Percentiles rank a stretch among this genome's conserved stretches.
Conservation (phyloP, 2,888 invertebrate species). For the Synanthedon formicaeformis region DNA sequence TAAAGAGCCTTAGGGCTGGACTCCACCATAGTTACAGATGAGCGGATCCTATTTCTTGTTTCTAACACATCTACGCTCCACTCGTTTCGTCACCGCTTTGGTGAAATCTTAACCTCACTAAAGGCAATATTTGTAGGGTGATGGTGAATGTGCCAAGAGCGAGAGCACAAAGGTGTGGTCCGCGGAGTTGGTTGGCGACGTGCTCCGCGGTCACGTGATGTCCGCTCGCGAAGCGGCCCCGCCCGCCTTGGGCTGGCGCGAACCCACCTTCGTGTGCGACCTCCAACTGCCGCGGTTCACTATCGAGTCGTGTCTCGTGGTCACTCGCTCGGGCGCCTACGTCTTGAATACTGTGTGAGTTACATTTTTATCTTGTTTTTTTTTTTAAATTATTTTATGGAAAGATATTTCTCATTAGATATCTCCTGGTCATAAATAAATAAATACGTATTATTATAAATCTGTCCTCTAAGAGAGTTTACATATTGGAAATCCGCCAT, state of each 20-base stretch:
- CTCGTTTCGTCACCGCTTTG: too few species aligned
- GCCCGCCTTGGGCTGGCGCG: slow-evolving; percentile 36
- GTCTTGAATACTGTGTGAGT: slow-evolving; percentile 65
- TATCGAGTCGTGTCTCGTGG: slow-evolving; percentile 63
- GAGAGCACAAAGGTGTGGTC: slow-evolving; percentile 52
- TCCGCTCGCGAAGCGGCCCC: slow-evolving; percentile 34
- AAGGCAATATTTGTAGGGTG: neutral
- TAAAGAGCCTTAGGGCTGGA: too few species aligned
- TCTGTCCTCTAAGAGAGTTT: too few species aligned
- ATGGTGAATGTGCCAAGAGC: slow-evolving; percentile 23
- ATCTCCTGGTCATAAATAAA: too few species aligned
- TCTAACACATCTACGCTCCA: too few species aligned
- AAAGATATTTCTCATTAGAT: too few species aligned
- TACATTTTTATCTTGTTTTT: neutral
- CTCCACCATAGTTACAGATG: too few species aligned
- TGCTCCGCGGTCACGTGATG: slow-evolving; percentile 44
- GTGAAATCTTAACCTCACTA: too few species aligned
- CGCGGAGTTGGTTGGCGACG: slow-evolving; percentile 49
- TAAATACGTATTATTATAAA: too few species aligned
- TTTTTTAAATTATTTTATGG: too few species aligned
- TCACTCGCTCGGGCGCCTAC: slow-evolving; percentile 69
- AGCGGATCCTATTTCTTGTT: too few species aligned
- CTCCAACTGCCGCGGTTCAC: slow-evolving; percentile 52
- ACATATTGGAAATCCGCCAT: neutral
- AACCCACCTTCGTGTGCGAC: slow-evolving; percentile 58